phyloP scores from a whole-genome alignment of 2,113 vertebrate genomes.

The Pelecanoides urinatrix region DNA sequence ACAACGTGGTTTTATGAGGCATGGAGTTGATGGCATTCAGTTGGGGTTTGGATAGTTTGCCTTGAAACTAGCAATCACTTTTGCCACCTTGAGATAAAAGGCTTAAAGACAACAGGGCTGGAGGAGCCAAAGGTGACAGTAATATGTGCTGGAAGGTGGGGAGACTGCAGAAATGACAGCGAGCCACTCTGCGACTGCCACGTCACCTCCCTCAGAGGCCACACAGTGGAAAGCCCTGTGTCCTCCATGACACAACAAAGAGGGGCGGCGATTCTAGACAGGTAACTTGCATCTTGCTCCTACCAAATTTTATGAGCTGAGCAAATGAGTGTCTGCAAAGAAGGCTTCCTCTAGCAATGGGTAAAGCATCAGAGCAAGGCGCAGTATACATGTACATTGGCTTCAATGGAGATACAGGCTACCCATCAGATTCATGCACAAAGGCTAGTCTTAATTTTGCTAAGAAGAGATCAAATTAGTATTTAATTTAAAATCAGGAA shows the following conservation, averaged over 20 bases:
- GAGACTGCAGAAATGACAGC: neutral
- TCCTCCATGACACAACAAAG: neutral
- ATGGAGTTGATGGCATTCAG: neutral
- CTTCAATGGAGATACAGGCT: neutral
- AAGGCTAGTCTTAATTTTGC: neutral
- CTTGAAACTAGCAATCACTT: neutral
- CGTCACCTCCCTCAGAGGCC: neutral
- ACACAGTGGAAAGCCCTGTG: neutral
- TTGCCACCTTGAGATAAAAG: neutral
- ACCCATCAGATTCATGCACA: neutral
- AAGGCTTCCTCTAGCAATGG: neutral
- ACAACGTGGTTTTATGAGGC: neutral
- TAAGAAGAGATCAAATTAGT: neutral
- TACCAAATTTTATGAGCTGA: neutral
- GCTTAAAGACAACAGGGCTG: neutral
- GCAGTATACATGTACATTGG: accelerated
- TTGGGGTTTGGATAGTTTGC: neutral
- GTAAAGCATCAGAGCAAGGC: neutral
- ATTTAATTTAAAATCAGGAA: neutral
- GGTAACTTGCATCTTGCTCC: neutral
- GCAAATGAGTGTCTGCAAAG: neutral
- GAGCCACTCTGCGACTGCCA: neutral
- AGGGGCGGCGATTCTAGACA: neutral
- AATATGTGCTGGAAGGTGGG: neutral
- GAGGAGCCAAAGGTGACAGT: neutral